Evolutionary conservation across 1,140 invertebrate genomes (phyloP).

Genomic region (Drosophila teissieri): DNA sequence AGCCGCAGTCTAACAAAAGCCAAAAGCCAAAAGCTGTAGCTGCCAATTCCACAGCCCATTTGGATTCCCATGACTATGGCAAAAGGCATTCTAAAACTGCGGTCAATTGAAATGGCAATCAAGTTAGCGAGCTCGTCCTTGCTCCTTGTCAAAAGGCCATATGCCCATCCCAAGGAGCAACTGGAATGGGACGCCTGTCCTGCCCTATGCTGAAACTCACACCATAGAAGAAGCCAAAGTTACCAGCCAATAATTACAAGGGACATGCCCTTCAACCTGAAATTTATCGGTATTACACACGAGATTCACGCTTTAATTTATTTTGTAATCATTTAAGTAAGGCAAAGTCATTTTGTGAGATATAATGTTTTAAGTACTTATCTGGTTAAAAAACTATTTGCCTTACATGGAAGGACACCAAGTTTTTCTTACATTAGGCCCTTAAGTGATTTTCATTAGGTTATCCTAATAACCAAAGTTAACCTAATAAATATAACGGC

Average conservation of each 20-base stretch:
- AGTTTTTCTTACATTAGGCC: too few relatives aligned
- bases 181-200: conserved; percentile 27
- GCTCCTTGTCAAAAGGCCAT: conserved; percentile 64
- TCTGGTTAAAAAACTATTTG: too few relatives aligned
- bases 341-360: too few relatives aligned
- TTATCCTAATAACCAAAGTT: too few relatives aligned
- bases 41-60: conserved; percentile 21
- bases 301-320: neutral
- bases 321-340: neutral
- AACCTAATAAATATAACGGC: neutral
- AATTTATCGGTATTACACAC: neutral
- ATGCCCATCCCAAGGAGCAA: neutral
- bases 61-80: conserved; percentile 11
- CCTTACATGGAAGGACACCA: too few relatives aligned
- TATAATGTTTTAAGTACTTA: too few relatives aligned
- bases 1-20: conserved; percentile 36
- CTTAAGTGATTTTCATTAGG: too few relatives aligned
- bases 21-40: conserved; percentile 36
- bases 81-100: conserved; percentile 77
- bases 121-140: conserved; percentile 76
- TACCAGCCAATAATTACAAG: conserved; percentile 27
- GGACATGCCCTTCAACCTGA: neutral
- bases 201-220: conserved; percentile 67
- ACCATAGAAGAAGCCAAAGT: conserved; percentile 44
- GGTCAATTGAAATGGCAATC: conserved; percentile 83